Evolutionary conservation across 2,888 invertebrate genomes (phyloP).

Genomic region (Sipha maydis): DNA sequence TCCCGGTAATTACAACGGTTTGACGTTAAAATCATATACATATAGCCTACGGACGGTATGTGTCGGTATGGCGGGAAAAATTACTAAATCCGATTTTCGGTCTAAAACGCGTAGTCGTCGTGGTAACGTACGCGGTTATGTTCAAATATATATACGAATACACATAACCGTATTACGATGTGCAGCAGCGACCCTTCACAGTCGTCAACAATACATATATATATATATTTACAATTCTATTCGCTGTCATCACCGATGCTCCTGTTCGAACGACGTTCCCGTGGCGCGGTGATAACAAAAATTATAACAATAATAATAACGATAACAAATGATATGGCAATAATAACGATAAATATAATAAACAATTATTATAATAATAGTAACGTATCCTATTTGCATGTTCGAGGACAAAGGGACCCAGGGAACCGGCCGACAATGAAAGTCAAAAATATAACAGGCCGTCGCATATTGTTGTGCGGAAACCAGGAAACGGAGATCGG

Average conservation of each 20-base stretch:
- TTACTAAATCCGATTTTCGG: too few species aligned
- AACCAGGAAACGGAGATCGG: slow-evolving; percentile 32
- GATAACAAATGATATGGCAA: neutral
- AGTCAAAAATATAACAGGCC: neutral
- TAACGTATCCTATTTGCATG: slow-evolving; percentile 39
- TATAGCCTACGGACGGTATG: too few species aligned
- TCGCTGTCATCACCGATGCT: neutral
- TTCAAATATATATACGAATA: neutral
- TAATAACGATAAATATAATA: neutral
- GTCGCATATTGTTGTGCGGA: slow-evolving; percentile 1
- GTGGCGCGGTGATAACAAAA: neutral
- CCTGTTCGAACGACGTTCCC: neutral
- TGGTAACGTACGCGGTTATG: neutral
- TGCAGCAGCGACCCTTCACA: neutral
- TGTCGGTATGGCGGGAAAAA: too few species aligned
- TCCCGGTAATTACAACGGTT: too few species aligned
- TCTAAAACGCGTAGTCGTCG: neutral
- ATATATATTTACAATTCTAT: too few species aligned
- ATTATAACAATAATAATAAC: neutral
- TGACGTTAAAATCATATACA: too few species aligned
- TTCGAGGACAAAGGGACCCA: neutral
- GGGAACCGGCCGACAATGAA: slow-evolving; percentile 34
- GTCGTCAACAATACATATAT: neutral
- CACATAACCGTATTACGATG: neutral
- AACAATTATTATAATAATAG: neutral